Evolutionary conservation across 2,888 invertebrate genomes (phyloP).

Genomic region (Synanthedon myopaeformis): DNA sequence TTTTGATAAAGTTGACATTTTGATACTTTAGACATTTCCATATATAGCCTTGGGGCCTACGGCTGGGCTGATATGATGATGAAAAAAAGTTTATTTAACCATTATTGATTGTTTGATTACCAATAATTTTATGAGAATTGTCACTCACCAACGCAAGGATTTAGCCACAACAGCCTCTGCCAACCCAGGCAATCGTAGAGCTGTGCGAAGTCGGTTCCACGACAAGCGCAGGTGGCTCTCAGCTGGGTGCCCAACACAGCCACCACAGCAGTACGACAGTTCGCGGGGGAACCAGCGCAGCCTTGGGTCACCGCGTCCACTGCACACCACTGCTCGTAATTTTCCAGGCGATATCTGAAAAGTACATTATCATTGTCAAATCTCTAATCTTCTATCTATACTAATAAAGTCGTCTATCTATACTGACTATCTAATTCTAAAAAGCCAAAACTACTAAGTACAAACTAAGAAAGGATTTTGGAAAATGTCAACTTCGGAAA

Average conservation of each 20-base stretch:
- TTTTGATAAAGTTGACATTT: too few relatives aligned
- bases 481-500: too few relatives aligned
- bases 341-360: constrained; percentile 80
- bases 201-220: constrained; percentile 86
- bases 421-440: too few relatives aligned
- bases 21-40: too few relatives aligned
- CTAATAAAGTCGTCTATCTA: too few relatives aligned
- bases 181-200: constrained; percentile 91
- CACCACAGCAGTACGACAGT: constrained; percentile 86
- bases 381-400: too few relatives aligned
- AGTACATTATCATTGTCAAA: too few relatives aligned
- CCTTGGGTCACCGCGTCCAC: constrained; percentile 91
- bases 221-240: constrained; percentile 88
- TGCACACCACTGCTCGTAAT: constrained; percentile 92
- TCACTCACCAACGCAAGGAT: constrained; percentile 90
- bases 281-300: constrained; percentile 87
- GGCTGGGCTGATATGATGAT: background rate
- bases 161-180: constrained; percentile 91
- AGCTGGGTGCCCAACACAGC: constrained; percentile 92
- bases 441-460: too few relatives aligned
- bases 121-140: background rate
- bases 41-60: too few relatives aligned
- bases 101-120: too few relatives aligned
- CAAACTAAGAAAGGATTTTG: too few relatives aligned
- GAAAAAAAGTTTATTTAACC: background rate